phyloP scores from a whole-genome alignment of 2,797 vertebrate species.

The Synaphobranchus kaupii region DNA sequence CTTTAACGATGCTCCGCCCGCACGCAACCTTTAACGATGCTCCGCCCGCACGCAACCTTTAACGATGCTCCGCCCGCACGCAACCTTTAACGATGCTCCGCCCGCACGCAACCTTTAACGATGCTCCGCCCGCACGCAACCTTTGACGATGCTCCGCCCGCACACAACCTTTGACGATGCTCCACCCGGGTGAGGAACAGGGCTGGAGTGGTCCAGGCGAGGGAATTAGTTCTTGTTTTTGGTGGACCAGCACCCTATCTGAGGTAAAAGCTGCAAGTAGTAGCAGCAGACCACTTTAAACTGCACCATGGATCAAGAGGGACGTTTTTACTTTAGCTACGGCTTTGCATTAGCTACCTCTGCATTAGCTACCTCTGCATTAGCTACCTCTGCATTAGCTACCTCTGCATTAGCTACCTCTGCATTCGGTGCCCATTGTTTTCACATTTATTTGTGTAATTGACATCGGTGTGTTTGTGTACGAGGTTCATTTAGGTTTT shows the following conservation, averaged over 20 bases:
- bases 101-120: too few species aligned
- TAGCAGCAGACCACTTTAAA: not conserved
- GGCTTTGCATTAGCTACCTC: not conserved
- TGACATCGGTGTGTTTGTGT: not conserved
- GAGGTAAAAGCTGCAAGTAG: not conserved
- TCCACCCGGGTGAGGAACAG: too few species aligned
- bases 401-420: not conserved
- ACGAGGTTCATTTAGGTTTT: not conserved
- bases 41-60: too few species aligned
- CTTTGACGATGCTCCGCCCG: too few species aligned
- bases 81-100: too few species aligned
- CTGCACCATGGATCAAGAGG: not conserved
- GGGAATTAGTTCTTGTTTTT: too few species aligned
- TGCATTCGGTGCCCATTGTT: not conserved
- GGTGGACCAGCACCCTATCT: not conserved
- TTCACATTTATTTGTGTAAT: not conserved
- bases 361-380: not conserved
- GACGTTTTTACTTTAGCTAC: not conserved
- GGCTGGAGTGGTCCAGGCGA: too few species aligned
- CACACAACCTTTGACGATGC: too few species aligned
- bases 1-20: too few species aligned
- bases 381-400: not conserved
- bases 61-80: too few species aligned
- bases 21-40: too few species aligned
- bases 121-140: too few species aligned